These are phyloP conservation scores for Heliconius eleuchia DNA, from an alignment of 1,140 invertebrate genomes.

Conservation along the genomic window DNA sequence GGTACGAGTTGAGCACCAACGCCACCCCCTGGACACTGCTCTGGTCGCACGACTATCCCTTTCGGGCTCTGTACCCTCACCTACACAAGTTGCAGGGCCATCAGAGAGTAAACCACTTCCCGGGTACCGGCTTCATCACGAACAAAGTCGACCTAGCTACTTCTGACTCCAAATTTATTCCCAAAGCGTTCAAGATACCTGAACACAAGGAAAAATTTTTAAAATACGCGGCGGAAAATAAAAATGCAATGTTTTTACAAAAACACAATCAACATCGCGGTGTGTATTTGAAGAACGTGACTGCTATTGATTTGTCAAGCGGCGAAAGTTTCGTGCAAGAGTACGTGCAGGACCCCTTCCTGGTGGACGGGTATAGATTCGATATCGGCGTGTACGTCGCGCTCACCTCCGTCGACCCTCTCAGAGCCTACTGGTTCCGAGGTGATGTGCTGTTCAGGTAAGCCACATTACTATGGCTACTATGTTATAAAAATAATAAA, in stretches of 20 bases:
- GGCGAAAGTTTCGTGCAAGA: slow-evolving; percentile 95
- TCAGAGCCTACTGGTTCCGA: slow-evolving; percentile 94
- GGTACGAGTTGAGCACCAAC: slow-evolving; percentile 85
- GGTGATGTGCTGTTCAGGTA: slow-evolving; percentile 94
- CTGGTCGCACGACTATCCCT: slow-evolving; percentile 97
- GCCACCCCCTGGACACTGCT: slow-evolving; percentile 91
- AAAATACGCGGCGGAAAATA: slow-evolving; percentile 86
- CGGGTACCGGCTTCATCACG: slow-evolving; percentile 96
- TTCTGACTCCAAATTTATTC: slow-evolving; percentile 88
- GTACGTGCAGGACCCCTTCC: slow-evolving; percentile 91
- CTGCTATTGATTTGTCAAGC: slow-evolving; percentile 87
- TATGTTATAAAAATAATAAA: too few species aligned
- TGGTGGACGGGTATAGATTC: slow-evolving; percentile 95
- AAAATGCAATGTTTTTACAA: slow-evolving; percentile 91
- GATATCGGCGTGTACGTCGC: slow-evolving; percentile 98
- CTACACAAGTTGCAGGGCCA: slow-evolving; percentile 84
- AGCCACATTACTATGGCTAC: slow-evolving; percentile 8
- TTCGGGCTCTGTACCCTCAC: slow-evolving; percentile 83
- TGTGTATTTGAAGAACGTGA: slow-evolving; percentile 88
- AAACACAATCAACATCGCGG: slow-evolving; percentile 96
- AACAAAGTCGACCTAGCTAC: slow-evolving; percentile 96
- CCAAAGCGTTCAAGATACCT: slow-evolving; percentile 94
- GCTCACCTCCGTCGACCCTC: slow-evolving; percentile 94
- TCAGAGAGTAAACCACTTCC: slow-evolving; percentile 96
- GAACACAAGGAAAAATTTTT: slow-evolving; percentile 87